Conservation (phyloP, 2,888 invertebrate genomes). For the Zelleria hepariella region DNA sequence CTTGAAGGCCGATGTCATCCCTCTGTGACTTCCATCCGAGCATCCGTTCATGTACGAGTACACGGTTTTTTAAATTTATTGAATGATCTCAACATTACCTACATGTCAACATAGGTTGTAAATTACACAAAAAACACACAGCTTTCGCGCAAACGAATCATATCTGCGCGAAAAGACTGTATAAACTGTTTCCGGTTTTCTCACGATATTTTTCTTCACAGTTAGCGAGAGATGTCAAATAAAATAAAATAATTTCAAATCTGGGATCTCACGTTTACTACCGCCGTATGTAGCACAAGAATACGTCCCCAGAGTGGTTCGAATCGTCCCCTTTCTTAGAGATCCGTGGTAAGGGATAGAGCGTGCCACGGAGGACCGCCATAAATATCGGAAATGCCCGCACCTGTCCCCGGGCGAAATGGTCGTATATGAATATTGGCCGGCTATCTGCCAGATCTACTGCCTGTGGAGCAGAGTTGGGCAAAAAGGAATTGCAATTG, state of each 20-base stretch:
- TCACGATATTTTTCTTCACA: no score
- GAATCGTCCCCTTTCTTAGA: background rate
- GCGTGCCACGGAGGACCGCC: slow-evolving; percentile 29
- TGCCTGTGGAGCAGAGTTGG: background rate
- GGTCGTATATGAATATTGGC: slow-evolving; percentile 27
- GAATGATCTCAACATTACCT: no score
- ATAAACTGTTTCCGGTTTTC: no score
- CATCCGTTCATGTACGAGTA: background rate
- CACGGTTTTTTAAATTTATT: no score
- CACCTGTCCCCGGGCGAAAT: slow-evolving; percentile 39
- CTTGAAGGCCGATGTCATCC: background rate
- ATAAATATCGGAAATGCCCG: slow-evolving; percentile 40
- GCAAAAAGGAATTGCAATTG: no score
- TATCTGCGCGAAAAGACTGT: no score
- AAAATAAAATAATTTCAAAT: no score
- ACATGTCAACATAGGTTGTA: no score
- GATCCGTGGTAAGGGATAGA: slow-evolving; percentile 9
- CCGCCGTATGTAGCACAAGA: background rate
- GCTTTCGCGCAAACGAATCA: no score
- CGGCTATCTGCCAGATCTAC: slow-evolving; percentile 22
- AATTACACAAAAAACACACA: no score
- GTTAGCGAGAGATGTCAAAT: no score
- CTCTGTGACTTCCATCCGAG: background rate
- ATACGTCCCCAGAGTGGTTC: background rate
- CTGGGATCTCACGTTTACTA: background rate